These are phyloP conservation scores for Eupithecia subumbrata DNA, from an alignment of 2,888 invertebrate genomes.

Conservation along the genomic window DNA sequence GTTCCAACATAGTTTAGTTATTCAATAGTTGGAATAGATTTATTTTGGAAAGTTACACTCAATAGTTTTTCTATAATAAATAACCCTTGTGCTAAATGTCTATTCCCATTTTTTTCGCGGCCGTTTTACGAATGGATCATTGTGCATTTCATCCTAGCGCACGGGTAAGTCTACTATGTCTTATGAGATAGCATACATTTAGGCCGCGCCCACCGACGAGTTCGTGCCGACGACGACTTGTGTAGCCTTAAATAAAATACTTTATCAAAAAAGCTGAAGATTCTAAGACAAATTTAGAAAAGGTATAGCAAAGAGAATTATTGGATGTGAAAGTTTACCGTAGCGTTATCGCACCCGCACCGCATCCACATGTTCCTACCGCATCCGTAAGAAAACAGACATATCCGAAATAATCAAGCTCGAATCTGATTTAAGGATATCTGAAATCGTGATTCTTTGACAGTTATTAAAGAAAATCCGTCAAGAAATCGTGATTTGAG, in stretches of 20 bases:
- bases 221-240: too few species aligned
- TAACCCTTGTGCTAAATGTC: too few species aligned
- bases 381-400: not conserved
- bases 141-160: too few species aligned
- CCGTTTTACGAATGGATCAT: too few species aligned
- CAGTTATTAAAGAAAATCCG: not conserved
- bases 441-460: not conserved
- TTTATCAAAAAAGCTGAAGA: not conserved
- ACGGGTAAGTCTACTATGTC: too few species aligned
- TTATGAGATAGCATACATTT: too few species aligned
- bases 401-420: not conserved
- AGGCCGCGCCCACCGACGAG: too few species aligned
- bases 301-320: not conserved
- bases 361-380: not conserved
- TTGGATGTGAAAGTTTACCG: not conserved
- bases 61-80: too few species aligned
- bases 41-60: too few species aligned
- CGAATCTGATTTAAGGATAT: not conserved
- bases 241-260: not conserved
- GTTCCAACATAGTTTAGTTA: too few species aligned
- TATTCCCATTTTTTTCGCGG: too few species aligned
- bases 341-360: not conserved
- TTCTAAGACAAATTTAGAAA: not conserved
- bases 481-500: not conserved
- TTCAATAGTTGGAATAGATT: too few species aligned